Conservation (phyloP, 2,888 invertebrate genomes). For the Leptopilina myrica region DNA sequence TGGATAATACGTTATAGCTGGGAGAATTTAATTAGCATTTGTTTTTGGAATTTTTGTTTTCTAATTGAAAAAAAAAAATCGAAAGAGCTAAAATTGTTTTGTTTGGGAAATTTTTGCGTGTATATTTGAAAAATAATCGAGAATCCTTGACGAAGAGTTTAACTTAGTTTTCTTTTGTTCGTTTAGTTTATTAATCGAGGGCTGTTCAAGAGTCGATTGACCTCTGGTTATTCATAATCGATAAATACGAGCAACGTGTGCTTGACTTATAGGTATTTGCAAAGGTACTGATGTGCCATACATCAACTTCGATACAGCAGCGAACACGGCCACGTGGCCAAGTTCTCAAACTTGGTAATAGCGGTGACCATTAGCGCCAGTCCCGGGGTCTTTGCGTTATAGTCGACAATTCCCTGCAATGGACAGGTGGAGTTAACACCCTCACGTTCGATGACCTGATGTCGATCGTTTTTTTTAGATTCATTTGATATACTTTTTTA, state of each 20-base stretch:
- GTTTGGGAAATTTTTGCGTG: too few species aligned
- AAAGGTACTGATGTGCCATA: slow-evolving; percentile 16
- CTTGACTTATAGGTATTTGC: slow-evolving; percentile 34
- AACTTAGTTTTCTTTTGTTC: slow-evolving; percentile 61
- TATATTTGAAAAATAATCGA: slow-evolving; percentile 62
- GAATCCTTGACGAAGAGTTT: slow-evolving; percentile 65
- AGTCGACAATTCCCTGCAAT: slow-evolving; percentile 59
- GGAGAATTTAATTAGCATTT: too few species aligned
- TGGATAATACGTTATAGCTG: too few species aligned
- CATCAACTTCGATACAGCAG: slow-evolving; percentile 21
- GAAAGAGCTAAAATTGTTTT: too few species aligned
- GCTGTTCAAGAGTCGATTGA: slow-evolving; percentile 69
- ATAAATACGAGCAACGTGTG: slow-evolving; percentile 57
- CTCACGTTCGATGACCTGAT: slow-evolving; percentile 44
- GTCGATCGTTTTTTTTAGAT: slow-evolving; percentile 19
- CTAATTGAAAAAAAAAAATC: too few species aligned
- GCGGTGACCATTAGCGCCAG: slow-evolving; percentile 68
- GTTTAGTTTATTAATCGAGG: slow-evolving; percentile 68
- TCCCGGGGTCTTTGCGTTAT: slow-evolving; percentile 59
- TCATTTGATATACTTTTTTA: background rate
- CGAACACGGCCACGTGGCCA: slow-evolving; percentile 44
- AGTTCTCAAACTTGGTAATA: slow-evolving; percentile 69
- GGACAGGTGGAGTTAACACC: slow-evolving; percentile 71
- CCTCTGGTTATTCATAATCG: slow-evolving; percentile 65
- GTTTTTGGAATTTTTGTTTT: too few species aligned